Percentiles rank a stretch among this genome's conserved stretches.
Conservation (phyloP, 2,797 vertebrate species). For the Simalia tracyae region DNA sequence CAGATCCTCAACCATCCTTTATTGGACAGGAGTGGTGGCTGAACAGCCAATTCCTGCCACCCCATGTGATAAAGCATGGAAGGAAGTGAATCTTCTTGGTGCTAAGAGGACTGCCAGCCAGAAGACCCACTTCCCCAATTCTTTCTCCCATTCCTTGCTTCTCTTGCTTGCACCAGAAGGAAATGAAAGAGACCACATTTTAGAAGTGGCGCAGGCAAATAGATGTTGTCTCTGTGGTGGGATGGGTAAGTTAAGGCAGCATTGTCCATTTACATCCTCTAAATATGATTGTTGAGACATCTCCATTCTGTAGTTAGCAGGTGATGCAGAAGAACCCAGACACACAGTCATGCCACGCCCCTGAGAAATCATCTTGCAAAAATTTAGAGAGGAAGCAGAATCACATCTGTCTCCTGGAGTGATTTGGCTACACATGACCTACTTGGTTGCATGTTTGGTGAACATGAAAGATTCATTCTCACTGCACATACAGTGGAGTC, state of each 20-base stretch:
- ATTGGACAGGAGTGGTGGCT: background rate
- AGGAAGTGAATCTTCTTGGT: background rate
- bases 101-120: background rate
- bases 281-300: background rate
- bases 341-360: background rate
- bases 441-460: background rate
- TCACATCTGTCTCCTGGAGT: background rate
- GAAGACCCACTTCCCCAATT: background rate
- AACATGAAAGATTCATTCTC: background rate
- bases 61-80: background rate
- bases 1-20: background rate
- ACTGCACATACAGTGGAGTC: background rate
- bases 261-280: background rate
- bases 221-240: background rate
- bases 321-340: background rate
- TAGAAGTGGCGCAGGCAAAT: background rate
- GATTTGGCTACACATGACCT: too few species aligned
- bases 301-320: background rate
- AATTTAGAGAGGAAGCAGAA: too few species aligned
- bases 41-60: background rate
- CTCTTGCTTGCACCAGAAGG: background rate
- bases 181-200: background rate
- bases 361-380: background rate
- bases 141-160: background rate
- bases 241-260: background rate